A percentile compares a stretch with the other conserved stretches of the same genome.
Conservation (phyloP, 2,113 vertebrate species). For the Aramus guarauna region DNA sequence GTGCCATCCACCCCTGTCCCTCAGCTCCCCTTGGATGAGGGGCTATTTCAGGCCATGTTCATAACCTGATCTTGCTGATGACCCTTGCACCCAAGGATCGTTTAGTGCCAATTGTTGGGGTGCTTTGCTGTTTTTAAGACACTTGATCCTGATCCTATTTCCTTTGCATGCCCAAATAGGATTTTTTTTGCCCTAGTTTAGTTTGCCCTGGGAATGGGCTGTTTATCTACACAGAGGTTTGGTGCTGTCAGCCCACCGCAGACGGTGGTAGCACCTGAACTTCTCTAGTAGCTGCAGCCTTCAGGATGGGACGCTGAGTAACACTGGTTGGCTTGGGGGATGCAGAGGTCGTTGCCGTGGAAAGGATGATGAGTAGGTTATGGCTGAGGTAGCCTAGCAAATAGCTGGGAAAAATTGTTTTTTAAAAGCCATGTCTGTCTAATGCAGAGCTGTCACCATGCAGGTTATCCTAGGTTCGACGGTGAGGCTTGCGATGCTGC, state of each 20-base stretch:
- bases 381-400: neutral
- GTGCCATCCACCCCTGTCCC: neutral
- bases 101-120: neutral
- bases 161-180: neutral
- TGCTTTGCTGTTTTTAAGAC: neutral
- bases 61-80: neutral
- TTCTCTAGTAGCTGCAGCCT: neutral
- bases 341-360: neutral
- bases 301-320: neutral
- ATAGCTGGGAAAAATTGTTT: neutral
- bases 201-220: neutral
- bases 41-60: neutral
- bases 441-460: neutral
- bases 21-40: neutral
- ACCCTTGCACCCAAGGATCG: neutral
- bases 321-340: neutral
- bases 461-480: neutral
- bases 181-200: neutral
- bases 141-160: neutral
- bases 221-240: neutral
- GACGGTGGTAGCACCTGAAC: accelerated
- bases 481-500: neutral
- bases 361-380: neutral
- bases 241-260: neutral
- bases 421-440: neutral